These are phyloP conservation scores for Spea multiplicata DNA, from an alignment of 2,113 vertebrate genomes.

Conservation along the genomic window DNA sequence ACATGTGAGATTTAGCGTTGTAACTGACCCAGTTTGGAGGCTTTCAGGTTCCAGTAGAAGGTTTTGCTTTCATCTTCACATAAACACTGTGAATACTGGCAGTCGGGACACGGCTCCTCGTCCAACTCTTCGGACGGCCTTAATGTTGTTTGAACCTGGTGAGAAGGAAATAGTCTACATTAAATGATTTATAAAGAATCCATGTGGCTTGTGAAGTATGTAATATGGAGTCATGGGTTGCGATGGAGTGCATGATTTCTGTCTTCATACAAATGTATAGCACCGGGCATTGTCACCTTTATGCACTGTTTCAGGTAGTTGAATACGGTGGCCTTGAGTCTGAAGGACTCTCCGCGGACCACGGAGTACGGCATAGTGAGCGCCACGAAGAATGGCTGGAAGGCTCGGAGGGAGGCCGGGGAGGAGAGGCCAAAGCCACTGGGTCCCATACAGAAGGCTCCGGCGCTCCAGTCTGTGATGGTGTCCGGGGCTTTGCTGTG, in stretches of 20 bases:
- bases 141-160: constrained; percentile 66
- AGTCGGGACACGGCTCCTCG: constrained; percentile 60
- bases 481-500: constrained; percentile 73
- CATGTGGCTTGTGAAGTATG: background rate
- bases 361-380: constrained; percentile 83
- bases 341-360: constrained; percentile 78
- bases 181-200: background rate
- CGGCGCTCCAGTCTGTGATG: constrained; percentile 86
- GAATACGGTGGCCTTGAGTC: constrained; percentile 78
- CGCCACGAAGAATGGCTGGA: constrained; percentile 88
- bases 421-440: constrained; percentile 79
- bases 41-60: constrained; percentile 72
- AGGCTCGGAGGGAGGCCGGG: constrained; percentile 62
- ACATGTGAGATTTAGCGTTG: too few species aligned
- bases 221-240: background rate
- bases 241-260: background rate
- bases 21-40: constrained; percentile 68
- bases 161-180: constrained; percentile 4
- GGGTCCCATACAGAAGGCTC: constrained; percentile 74
- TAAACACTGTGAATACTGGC: constrained; percentile 70
- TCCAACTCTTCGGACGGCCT: constrained; percentile 62
- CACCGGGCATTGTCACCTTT: constrained; percentile 64
- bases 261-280: constrained; percentile 6
- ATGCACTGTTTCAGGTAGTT: constrained; percentile 80
- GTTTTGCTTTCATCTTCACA: constrained; percentile 71